Evolutionary conservation across 2,797 vertebrate species (phyloP).

Genomic region (Limnodromus scolopaceus): DNA sequence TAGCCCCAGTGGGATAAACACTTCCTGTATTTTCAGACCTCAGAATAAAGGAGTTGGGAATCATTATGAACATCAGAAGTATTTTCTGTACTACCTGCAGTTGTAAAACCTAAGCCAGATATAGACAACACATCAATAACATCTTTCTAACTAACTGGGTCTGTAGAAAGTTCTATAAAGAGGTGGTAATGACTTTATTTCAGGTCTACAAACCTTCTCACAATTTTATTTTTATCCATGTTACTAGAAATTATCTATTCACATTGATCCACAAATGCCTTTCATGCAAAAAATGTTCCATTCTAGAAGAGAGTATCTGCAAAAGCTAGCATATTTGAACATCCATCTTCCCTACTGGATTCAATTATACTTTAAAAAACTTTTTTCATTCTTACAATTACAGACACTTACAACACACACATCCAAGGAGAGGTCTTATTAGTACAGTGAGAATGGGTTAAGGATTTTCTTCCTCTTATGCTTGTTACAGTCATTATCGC

Average conservation of each 20-base stretch:
- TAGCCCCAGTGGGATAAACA: not conserved
- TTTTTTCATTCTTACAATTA: not conserved
- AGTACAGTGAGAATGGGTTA: constrained; percentile 11
- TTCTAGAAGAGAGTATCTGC: not conserved
- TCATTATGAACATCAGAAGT: constrained; percentile 29
- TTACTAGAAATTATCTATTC: not conserved
- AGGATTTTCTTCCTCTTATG: constrained; percentile 38
- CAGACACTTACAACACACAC: not conserved
- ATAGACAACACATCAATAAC: not conserved
- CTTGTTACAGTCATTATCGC: constrained; percentile 62
- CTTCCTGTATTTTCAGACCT: constrained; percentile 48
- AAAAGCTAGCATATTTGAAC: not conserved
- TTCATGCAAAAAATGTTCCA: not conserved
- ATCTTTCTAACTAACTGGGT: not conserved
- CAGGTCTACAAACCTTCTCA: not conserved
- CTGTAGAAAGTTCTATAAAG: constrained; percentile 10
- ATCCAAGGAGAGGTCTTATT: not conserved
- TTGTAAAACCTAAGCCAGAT: constrained; percentile 5
- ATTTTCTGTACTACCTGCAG: constrained; percentile 19
- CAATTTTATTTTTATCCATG: not conserved
- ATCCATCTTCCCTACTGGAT: not conserved
- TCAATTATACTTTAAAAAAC: not conserved
- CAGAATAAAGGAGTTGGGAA: constrained; percentile 29
- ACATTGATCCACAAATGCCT: not conserved
- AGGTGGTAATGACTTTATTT: not conserved